These are phyloP conservation scores for Amblyteles armatorius DNA, from an alignment of 2,888 invertebrate genomes.

Conservation along the genomic window DNA sequence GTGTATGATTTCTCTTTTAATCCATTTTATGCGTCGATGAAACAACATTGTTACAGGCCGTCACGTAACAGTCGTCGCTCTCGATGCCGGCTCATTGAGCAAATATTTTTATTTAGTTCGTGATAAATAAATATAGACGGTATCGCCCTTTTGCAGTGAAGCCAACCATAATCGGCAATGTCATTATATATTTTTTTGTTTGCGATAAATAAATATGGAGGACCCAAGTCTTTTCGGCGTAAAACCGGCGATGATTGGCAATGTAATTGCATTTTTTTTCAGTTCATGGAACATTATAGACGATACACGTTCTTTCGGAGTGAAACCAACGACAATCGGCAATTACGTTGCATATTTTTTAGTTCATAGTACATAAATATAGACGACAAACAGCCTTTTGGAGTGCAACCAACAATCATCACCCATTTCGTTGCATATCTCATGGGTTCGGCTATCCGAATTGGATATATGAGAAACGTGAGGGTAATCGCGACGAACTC, in stretches of 20 bases:
- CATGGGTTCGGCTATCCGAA: background rate
- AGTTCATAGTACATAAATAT: too few species aligned
- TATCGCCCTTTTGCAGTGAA: too few species aligned
- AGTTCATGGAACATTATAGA: too few species aligned
- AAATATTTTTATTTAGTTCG: background rate
- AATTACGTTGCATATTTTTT: too few species aligned
- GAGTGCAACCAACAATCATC: background rate
- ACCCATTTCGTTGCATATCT: background rate
- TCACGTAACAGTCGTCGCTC: background rate
- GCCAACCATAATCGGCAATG: too few species aligned
- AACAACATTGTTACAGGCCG: background rate
- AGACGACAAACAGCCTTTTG: background rate
- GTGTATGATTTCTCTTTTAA: conserved; percentile 4
- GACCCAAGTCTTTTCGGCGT: too few species aligned
- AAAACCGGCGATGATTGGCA: too few species aligned
- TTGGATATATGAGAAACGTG: background rate
- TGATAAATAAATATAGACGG: too few species aligned
- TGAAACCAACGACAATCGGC: too few species aligned
- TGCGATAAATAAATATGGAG: too few species aligned
- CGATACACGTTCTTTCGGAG: too few species aligned
- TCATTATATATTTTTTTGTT: background rate
- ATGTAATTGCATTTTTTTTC: too few species aligned
- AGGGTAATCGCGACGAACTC: conserved; percentile 12
- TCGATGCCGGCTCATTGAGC: background rate
- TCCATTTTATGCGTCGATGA: background rate